Conservation (phyloP, 2,888 invertebrate species). For the Saturnia pavonia region DNA sequence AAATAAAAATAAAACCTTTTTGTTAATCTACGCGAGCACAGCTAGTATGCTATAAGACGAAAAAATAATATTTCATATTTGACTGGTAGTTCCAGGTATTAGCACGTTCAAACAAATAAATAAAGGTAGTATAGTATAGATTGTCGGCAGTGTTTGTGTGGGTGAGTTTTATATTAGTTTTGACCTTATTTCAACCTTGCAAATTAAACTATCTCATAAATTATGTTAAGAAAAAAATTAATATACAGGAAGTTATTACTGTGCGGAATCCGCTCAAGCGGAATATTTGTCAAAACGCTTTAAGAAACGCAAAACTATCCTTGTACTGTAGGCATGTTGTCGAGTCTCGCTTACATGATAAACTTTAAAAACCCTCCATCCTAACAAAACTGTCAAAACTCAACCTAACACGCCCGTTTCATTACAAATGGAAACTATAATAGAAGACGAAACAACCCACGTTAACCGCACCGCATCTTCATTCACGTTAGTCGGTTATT, state of each 20-base stretch:
- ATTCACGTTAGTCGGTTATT: background rate
- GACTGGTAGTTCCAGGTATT: too few relatives aligned
- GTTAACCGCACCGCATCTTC: slow-evolving; percentile 13
- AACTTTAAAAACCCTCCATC: background rate
- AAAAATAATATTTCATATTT: too few relatives aligned
- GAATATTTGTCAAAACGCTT: background rate
- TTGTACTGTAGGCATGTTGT: background rate
- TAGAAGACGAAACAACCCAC: background rate
- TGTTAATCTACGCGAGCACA: too few relatives aligned
- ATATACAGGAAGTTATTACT: background rate
- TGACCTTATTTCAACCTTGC: too few relatives aligned
- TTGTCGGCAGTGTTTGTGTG: background rate
- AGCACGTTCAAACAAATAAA: too few relatives aligned
- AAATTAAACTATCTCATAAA: too few relatives aligned
- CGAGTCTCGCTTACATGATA: background rate
- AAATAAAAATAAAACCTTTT: too few relatives aligned
- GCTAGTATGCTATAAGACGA: too few relatives aligned
- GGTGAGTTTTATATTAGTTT: background rate
- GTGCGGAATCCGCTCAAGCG: background rate
- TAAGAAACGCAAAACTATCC: background rate
- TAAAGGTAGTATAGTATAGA: too few relatives aligned
- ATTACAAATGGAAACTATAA: slow-evolving; percentile 6
- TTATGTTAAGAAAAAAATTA: too few relatives aligned
- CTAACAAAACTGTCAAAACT: background rate
- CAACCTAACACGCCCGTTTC: background rate